These are phyloP conservation scores for Lithophane semibrunnea DNA, from an alignment of 2,888 invertebrate genomes.

Conservation along the genomic window DNA sequence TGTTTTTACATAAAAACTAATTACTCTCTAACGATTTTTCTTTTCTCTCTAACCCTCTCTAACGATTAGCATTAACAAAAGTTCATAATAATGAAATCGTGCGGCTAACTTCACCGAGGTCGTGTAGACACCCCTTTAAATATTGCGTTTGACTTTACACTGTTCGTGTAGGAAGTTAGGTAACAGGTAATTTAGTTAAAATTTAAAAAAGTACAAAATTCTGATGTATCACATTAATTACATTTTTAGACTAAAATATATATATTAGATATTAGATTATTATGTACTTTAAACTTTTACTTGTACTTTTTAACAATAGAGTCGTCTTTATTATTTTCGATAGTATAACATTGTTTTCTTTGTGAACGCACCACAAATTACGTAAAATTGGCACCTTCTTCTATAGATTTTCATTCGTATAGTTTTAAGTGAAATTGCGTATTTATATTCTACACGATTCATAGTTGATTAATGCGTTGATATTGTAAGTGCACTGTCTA, in stretches of 20 bases:
- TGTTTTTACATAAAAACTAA: no score
- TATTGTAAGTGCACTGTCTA: slow-evolving; percentile 67
- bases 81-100: no score
- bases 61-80: no score
- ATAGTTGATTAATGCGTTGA: slow-evolving; percentile 61
- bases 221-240: no score
- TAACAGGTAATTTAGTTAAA: background rate
- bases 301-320: no score
- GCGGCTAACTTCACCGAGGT: no score
- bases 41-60: no score
- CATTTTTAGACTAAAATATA: background rate
- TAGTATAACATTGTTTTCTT: background rate
- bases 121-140: background rate
- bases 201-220: background rate
- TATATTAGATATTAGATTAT: rapidly evolving
- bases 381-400: slow-evolving; percentile 74
- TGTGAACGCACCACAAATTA: slow-evolving; percentile 68
- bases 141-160: slow-evolving; percentile 12
- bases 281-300: no score
- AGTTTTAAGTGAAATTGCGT: slow-evolving; percentile 67
- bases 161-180: slow-evolving; percentile 6
- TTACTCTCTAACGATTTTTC: no score
- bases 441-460: slow-evolving; percentile 53
- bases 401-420: slow-evolving; percentile 64
- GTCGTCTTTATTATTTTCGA: background rate